Percentiles rank a stretch among this genome's conserved stretches.
phyloP scores from a whole-genome alignment of 2,888 invertebrate species.

The Tanytarsus gracilentus region DNA sequence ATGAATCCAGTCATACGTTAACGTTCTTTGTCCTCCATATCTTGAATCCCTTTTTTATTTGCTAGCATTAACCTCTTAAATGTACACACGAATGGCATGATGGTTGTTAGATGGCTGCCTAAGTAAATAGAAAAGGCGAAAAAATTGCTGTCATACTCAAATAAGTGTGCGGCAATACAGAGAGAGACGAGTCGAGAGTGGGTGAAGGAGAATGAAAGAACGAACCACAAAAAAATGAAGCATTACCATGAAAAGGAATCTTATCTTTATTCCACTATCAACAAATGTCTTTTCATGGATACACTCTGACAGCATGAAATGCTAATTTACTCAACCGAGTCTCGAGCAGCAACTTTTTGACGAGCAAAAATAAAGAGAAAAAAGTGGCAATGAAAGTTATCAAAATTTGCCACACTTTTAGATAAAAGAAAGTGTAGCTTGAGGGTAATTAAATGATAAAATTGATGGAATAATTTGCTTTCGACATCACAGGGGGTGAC shows the following conservation, averaged over 20 bases:
- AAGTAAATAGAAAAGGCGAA: too few species aligned
- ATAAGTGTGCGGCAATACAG: too few species aligned
- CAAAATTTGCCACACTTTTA: neutral
- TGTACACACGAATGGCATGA: too few species aligned
- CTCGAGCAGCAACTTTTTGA: too few species aligned
- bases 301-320: neutral
- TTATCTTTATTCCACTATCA: neutral
- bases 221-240: neutral
- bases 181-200: too few species aligned
- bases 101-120: too few species aligned
- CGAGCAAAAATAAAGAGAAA: too few species aligned
- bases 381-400: neutral
- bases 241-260: too few species aligned
- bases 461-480: constrained; percentile 13
- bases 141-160: too few species aligned
- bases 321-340: neutral
- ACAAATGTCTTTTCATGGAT: neutral
- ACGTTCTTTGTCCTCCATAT: too few species aligned
- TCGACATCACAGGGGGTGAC: neutral
- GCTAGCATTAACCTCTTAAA: too few species aligned
- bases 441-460: constrained; percentile 24
- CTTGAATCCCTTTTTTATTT: constrained; percentile 10
- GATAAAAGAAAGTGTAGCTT: neutral
- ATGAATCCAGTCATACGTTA: too few species aligned
- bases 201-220: neutral